Conservation (phyloP, 37 sponge, comb jelly and placozoan species). For the Bolinopsis microptera region DNA sequence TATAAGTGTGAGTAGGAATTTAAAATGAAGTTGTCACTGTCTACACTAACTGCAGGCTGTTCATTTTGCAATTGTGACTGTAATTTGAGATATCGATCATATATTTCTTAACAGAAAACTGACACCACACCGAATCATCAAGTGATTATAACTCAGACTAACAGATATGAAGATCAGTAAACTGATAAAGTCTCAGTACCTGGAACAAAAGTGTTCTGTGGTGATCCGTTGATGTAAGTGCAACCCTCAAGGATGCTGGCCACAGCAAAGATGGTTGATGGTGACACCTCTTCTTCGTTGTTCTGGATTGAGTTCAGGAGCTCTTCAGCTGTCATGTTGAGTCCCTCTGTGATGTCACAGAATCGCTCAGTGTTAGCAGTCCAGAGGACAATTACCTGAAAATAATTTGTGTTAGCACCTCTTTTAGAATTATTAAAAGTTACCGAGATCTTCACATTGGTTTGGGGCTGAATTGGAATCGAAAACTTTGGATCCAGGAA, state of each 20-base stretch:
- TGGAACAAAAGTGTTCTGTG: constrained; percentile 89
- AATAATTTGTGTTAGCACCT: no score
- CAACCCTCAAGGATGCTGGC: constrained; percentile 85
- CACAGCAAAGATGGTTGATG: constrained; percentile 89
- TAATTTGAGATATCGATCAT: no score
- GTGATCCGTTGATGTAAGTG: constrained; percentile 90
- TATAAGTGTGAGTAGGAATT: no score
- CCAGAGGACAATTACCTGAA: constrained; percentile 86
- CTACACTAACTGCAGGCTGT: no score
- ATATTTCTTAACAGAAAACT: no score
- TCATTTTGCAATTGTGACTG: no score
- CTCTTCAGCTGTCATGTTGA: constrained; percentile 78
- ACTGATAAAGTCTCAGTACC: no score
- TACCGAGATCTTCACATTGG: no score
- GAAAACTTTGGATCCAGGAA: neutral
- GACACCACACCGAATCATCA: no score
- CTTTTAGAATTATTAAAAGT: neutral
- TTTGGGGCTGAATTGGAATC: neutral
- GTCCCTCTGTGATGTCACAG: constrained; percentile 77
- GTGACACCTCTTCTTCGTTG: constrained; percentile 79
- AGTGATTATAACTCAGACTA: no score
- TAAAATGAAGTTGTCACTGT: no score
- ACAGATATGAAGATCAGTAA: no score
- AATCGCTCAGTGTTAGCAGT: constrained; percentile 93
- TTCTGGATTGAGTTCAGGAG: constrained; percentile 73